phyloP scores from a whole-genome alignment of 2,888 invertebrate genomes.

The Oligia latruncula region DNA sequence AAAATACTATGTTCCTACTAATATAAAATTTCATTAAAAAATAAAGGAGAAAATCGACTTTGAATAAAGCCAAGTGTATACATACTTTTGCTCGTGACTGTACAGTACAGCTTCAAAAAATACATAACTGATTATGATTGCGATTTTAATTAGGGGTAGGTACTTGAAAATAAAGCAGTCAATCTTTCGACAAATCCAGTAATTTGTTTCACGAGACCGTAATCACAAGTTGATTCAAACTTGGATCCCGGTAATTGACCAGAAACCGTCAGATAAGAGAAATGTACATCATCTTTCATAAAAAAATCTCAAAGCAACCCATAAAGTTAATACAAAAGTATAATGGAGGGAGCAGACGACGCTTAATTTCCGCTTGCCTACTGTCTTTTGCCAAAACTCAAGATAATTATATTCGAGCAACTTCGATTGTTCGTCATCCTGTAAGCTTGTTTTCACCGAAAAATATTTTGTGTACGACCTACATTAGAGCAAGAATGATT shows the following conservation, averaged over 20 bases:
- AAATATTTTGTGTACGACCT: conserved; percentile 53
- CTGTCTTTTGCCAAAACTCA: conserved; percentile 59
- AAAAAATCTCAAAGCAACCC: conserved; percentile 52
- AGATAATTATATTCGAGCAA: conserved; percentile 65
- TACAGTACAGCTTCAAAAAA: background rate
- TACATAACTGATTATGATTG: background rate
- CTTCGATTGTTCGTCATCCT: conserved; percentile 81
- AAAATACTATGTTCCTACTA: too few relatives aligned
- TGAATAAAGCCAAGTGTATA: too few relatives aligned
- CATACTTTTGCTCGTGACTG: too few relatives aligned
- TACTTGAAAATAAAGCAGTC: background rate
- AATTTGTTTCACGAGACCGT: conserved; percentile 5
- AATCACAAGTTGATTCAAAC: conserved; percentile 42
- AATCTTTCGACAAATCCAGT: conserved; percentile 12
- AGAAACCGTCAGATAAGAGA: conserved; percentile 28
- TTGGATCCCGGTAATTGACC: conserved; percentile 25
- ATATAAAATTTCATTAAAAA: too few relatives aligned
- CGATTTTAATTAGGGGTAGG: background rate
- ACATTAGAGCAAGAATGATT: conserved; percentile 43
- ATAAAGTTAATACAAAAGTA: conserved; percentile 78
- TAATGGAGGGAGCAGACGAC: conserved; percentile 77
- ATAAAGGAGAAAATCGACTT: too few relatives aligned
- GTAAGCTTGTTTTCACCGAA: conserved; percentile 74
- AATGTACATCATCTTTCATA: conserved; percentile 43
- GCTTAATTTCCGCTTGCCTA: conserved; percentile 80